These are phyloP conservation scores for Hydropsyche tenuis DNA, from an alignment of 1,140 invertebrate species.

Conservation along the genomic window DNA sequence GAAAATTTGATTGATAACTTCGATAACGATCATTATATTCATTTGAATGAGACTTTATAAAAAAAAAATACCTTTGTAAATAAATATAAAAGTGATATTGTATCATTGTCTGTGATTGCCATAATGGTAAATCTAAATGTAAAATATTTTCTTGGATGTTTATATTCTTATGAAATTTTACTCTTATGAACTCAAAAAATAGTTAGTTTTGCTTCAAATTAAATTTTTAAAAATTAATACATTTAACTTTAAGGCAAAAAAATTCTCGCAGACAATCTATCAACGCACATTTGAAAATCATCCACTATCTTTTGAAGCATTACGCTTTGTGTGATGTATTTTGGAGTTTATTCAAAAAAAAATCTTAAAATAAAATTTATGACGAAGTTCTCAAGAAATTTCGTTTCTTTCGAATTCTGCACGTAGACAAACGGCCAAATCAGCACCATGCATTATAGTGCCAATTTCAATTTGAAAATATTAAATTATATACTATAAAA, in stretches of 20 bases:
- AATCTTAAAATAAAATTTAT: neutral
- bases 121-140: constrained; percentile 30
- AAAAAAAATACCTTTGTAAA: constrained; percentile 23
- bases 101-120: constrained; percentile 36
- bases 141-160: constrained; percentile 39
- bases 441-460: neutral
- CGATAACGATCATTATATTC: neutral
- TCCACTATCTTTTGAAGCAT: neutral
- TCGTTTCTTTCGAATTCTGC: neutral
- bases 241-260: constrained; percentile 14
- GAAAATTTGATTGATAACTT: neutral
- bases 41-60: neutral
- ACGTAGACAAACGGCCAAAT: constrained; percentile 9
- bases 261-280: constrained; percentile 30
- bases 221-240: constrained; percentile 11
- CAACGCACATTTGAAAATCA: constrained; percentile 17
- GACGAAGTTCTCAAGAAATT: neutral
- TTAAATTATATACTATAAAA: no score
- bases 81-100: constrained; percentile 32
- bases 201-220: constrained; percentile 25
- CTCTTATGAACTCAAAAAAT: constrained; percentile 33
- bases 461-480: no score
- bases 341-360: constrained; percentile 18
- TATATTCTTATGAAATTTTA: constrained; percentile 39
- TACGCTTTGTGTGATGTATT: constrained; percentile 14